These are phyloP conservation scores for Barnardius zonarius DNA, from an alignment of 2,113 vertebrate genomes.

Conservation along the genomic window DNA sequence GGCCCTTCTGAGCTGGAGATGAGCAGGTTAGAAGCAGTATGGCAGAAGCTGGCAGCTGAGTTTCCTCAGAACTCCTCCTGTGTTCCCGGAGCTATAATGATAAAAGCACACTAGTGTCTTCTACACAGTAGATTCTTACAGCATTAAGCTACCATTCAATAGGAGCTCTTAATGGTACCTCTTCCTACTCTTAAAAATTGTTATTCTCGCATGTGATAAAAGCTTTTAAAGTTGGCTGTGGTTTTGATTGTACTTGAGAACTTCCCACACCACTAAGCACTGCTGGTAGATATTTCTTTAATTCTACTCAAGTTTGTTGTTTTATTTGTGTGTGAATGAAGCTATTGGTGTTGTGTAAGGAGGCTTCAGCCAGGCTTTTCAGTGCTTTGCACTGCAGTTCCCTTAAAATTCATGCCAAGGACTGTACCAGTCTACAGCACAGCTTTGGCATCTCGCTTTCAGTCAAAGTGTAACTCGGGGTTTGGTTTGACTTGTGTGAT, in stretches of 20 bases:
- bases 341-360: neutral
- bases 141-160: neutral
- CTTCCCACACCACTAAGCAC: neutral
- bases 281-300: neutral
- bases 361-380: neutral
- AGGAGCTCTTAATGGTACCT: neutral
- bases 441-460: neutral
- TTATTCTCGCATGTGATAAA: neutral
- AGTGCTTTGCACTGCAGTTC: neutral
- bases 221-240: neutral
- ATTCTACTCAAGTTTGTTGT: neutral
- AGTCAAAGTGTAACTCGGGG: neutral
- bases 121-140: neutral
- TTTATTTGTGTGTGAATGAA: neutral
- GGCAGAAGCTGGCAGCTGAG: neutral
- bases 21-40: neutral
- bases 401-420: neutral
- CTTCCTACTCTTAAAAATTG: neutral
- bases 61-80: neutral
- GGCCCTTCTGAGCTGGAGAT: neutral
- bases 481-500: neutral
- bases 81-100: neutral
- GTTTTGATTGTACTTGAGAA: neutral
- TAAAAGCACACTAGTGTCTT: neutral
- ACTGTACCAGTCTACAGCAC: neutral